Base-by-base conservation (phyloP, 2,888 invertebrate species). In the Resseliella maxima region DNA sequence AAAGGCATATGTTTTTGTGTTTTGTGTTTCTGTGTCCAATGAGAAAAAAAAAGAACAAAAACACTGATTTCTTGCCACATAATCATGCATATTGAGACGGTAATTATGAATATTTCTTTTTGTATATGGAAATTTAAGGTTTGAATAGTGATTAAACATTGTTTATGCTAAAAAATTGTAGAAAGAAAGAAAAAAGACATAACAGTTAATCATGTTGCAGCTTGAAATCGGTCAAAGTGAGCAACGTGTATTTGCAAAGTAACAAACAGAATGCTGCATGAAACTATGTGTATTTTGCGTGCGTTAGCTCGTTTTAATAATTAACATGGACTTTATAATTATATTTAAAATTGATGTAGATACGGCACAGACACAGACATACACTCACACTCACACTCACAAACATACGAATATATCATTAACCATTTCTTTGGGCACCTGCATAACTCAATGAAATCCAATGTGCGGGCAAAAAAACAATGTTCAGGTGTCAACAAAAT, bases 161-260 rank as follows among this genome's bases (percentile, higher is more conserved):
- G 2, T 50, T 50, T 50, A 50, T 50, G 46, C 8, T 50, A 50
- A 24, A 59, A 24, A 59, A 72, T n/a, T 24, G 24, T 2, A 18
- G 2, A 21, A 50, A 50, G 21, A 50, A 21, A 59, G 59, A n/a
- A 59, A n/a, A 1, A 59, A n/a, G 24, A 31, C 15, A 72, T 31
- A 2, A 72, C 35, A 0, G 72, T 72, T 72, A 31, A 72, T 72
- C 72, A 31, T 72, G 59, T 59, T 59, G 72, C 72, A 72, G 72
- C 72, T 72, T 72, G 72, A 72, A 72, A 31, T 72, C 72, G 72
- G 72, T 72, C 72, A 72, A 72, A 59, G 59, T 12, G 27, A 59
- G 2, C 59, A 50, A 21, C 72, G 31, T 31, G 2, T 18, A n/a
- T 35, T 72, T 72, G 72, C 72, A 2, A 72, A 31, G 72, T 35